Conservation (phyloP, 2,113 vertebrate genomes). For the Calonectris borealis region DNA sequence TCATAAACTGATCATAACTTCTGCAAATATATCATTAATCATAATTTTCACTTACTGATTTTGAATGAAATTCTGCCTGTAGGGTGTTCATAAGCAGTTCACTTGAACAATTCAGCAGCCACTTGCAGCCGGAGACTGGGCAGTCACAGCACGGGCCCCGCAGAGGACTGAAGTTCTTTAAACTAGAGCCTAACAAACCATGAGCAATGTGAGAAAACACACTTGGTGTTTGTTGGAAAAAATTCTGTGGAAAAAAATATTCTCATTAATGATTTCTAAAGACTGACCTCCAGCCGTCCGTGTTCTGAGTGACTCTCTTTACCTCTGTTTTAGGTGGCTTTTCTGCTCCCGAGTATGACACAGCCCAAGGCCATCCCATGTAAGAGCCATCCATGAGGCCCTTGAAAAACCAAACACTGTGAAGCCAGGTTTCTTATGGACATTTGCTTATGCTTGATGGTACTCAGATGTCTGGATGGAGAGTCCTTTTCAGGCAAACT, state of each 20-base stretch:
- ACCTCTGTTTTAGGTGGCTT: neutral
- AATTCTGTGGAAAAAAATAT: neutral
- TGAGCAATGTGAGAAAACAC: neutral
- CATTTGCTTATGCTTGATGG: neutral
- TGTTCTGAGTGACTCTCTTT: neutral
- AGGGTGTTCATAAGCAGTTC: neutral
- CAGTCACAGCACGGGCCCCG: neutral
- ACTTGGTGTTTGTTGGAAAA: neutral
- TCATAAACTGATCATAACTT: constrained; percentile 47
- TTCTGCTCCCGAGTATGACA: neutral
- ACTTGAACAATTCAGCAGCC: neutral
- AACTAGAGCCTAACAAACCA: neutral
- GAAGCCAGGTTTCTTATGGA: neutral
- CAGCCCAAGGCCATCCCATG: neutral
- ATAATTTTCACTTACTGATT: constrained; percentile 27
- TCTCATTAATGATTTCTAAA: neutral
- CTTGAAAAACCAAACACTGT: neutral
- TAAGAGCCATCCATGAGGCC: neutral
- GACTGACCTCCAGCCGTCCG: neutral
- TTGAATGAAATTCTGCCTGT: constrained; percentile 32
- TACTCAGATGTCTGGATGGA: neutral
- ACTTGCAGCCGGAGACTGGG: neutral
- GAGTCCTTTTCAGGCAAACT: neutral
- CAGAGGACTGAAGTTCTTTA: neutral
- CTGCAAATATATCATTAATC: constrained; percentile 58